phyloP scores from a whole-genome alignment of 2,113 vertebrate genomes.

The Pterocles burchelli region DNA sequence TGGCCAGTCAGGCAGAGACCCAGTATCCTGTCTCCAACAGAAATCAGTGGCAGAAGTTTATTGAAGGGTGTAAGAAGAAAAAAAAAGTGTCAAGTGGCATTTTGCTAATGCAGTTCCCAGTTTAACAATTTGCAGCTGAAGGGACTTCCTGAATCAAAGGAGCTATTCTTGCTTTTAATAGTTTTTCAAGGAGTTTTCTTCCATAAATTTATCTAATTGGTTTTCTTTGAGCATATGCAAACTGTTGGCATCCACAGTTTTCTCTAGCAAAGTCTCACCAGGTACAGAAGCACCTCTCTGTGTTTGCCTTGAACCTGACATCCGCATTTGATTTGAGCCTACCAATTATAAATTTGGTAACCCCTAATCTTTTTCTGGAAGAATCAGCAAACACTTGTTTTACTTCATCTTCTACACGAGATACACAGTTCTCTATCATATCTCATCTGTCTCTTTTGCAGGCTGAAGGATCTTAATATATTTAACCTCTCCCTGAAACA shows the following conservation, averaged over 20 bases:
- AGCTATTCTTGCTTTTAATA: background rate
- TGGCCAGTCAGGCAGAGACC: background rate
- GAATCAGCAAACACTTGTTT: background rate
- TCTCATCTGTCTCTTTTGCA: background rate
- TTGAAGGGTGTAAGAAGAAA: background rate
- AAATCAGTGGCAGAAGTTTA: background rate
- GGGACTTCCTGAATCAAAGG: background rate
- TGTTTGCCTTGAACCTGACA: background rate
- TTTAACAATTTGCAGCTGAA: background rate
- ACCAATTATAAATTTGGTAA: background rate
- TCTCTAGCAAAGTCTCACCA: background rate
- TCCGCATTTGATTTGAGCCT: background rate
- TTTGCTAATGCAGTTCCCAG: background rate
- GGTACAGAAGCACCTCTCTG: background rate
- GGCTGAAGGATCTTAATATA: background rate
- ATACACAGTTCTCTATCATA: background rate
- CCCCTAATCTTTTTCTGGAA: background rate
- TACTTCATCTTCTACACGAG: background rate
- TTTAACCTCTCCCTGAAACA: background rate
- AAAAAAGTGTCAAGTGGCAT: fast-evolving
- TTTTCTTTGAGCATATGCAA: background rate
- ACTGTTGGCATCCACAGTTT: background rate
- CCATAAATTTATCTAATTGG: background rate
- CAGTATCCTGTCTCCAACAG: background rate
- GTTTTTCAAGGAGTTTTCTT: background rate